Evolutionary conservation across 2,113 vertebrate genomes (phyloP), one percentile per base, ranked within the genome.

Genomic region (Deroptyus accipitrinus): DNA sequence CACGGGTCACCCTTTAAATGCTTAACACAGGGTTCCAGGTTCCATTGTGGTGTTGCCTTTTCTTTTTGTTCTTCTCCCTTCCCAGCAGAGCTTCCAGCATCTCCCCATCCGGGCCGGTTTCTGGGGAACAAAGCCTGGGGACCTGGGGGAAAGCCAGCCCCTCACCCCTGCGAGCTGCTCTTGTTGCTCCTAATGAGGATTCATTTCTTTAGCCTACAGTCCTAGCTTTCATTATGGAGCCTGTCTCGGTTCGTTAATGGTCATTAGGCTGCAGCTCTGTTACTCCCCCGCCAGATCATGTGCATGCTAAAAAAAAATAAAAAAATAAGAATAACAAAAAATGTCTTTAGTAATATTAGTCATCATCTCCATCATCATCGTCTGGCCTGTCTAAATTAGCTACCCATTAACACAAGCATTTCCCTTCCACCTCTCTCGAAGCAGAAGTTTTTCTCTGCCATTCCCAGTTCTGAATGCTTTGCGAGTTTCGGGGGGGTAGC

Each of bases 201-300:
- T 95, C 94, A 81, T 96, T 93, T 93, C 90, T 96, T 96, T 92
- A 77, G 72, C 93, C 93, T 80, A 49, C 90, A 91, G 93, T 33
- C 93, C 64, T 67, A 76, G 64, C 90, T 88, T 90, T 90, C 93
- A 81, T 91, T 88, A 76, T 19, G 49, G 68, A 97, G 87, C 77
- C 86, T 76, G 79, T 46, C 85, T 96, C 37, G 1, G 82, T 80
- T 79, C 67, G 68, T 67, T 88, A 85, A 24, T 73, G 85, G 63
- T 83, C 93, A 88, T 96, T 89, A 93, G 67, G 68, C 87, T 92
- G 69, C 89, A 95, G 39, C 77, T 48, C 91, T 82, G 69, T 52
- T 68, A 73, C 66, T 88, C 63, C 28, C n/a, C 18, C 19, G 10
- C 90, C 75, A 84, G 90, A 83, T 90, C 82, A 83, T 83, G 93